Conservation (phyloP, 2,888 invertebrate species). For the Heteromurus nitidus region DNA sequence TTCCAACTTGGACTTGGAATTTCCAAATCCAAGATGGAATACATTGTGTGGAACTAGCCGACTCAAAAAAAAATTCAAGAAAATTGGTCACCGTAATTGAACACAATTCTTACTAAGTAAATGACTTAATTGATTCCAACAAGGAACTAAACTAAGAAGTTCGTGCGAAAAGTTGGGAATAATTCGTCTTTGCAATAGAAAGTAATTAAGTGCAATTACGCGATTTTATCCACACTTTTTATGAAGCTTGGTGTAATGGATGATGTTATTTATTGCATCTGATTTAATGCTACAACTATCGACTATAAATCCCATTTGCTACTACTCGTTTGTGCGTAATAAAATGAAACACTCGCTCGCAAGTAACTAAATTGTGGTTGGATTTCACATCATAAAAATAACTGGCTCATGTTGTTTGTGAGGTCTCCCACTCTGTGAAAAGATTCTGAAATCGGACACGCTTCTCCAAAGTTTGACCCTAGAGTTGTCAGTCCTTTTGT, state of each 20-base stretch:
- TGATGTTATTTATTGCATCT: conserved; percentile 46
- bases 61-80: too few relatives aligned
- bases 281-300: too few relatives aligned
- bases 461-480: conserved; percentile 39
- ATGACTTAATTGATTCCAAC: conserved; percentile 47
- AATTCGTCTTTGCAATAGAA: conserved; percentile 20
- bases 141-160: conserved; percentile 20
- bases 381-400: too few relatives aligned
- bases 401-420: neutral
- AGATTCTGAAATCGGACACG: conserved; percentile 27
- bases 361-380: too few relatives aligned
- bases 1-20: too few relatives aligned
- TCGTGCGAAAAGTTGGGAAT: conserved; percentile 54
- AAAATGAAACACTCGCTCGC: conserved; percentile 3
- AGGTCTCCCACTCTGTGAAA: neutral
- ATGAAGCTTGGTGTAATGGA: conserved; percentile 52
- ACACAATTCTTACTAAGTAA: conserved; percentile 51
- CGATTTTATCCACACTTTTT: conserved; percentile 59
- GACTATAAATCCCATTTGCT: too few relatives aligned
- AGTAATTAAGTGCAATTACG: conserved; percentile 54
- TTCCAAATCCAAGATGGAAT: too few relatives aligned
- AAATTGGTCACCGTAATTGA: conserved; percentile 45
- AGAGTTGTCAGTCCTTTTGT: conserved; percentile 39
- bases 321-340: too few relatives aligned
- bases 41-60: too few relatives aligned